A percentile compares a stretch with the other conserved stretches of the same genome.
Conservation (phyloP, 2,888 invertebrate species). For the Dasypolia templi region DNA sequence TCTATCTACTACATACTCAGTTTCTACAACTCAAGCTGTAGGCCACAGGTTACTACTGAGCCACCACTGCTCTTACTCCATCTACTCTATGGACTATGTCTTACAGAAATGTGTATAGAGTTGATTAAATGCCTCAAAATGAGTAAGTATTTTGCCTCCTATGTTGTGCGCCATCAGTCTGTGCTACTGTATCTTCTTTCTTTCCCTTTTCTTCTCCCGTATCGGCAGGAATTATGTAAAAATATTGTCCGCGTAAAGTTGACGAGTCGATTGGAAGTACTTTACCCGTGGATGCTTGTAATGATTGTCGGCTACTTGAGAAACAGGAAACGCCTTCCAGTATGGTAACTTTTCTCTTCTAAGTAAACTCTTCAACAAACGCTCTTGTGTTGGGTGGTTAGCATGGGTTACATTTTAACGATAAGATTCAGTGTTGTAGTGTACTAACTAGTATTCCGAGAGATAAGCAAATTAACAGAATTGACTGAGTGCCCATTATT, state of each 20-base stretch:
- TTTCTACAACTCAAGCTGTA: too few species aligned
- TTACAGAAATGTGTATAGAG: neutral
- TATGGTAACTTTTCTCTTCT: neutral
- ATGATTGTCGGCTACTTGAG: neutral
- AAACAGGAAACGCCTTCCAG: neutral
- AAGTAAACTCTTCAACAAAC: neutral
- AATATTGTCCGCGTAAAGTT: neutral
- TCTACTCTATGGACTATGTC: neutral
- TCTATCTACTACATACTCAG: neutral
- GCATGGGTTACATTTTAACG: constrained; percentile 10
- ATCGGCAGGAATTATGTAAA: neutral
- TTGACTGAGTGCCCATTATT: constrained; percentile 42
- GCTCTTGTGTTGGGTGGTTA: neutral
- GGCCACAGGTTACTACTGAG: too few species aligned
- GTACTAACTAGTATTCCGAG: constrained; percentile 8
- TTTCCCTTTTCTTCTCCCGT: neutral
- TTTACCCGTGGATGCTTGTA: neutral
- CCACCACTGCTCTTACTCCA: neutral
- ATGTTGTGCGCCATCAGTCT: neutral
- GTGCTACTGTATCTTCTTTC: neutral
- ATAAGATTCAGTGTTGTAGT: constrained; percentile 28
- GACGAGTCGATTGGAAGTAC: neutral
- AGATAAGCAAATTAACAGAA: constrained; percentile 49
- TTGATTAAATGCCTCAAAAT: neutral
- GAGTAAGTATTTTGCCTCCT: too few species aligned